These are phyloP conservation scores for Cotesia congregata DNA, from an alignment of 2,888 invertebrate genomes.

Conservation along the genomic window DNA sequence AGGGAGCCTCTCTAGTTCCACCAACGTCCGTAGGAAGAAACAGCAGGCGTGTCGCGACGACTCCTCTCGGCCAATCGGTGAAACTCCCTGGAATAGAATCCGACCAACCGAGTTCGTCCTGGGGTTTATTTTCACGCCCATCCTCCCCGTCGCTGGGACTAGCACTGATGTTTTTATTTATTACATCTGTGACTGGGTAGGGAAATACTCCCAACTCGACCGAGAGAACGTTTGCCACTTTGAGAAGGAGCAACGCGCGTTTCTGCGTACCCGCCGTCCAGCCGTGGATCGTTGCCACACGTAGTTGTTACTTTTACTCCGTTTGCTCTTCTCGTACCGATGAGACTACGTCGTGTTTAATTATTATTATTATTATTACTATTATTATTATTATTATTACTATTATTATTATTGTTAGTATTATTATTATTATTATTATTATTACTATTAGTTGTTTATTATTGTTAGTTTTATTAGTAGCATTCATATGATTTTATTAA, in stretches of 20 bases:
- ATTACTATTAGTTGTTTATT: conserved; percentile 12
- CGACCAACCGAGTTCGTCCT: conserved; percentile 46
- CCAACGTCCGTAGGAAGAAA: conserved; percentile 44
- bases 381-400: conserved; percentile 17
- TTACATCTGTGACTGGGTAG: conserved; percentile 71
- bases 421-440: conserved; percentile 44
- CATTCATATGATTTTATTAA: background rate
- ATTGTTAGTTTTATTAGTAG: conserved; percentile 8
- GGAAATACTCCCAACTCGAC: conserved; percentile 70
- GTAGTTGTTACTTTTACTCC: conserved; percentile 48
- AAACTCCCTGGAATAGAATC: conserved; percentile 9
- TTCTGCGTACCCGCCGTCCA: conserved; percentile 56
- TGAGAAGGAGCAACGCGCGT: conserved; percentile 67
- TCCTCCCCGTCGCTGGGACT: conserved; percentile 60
- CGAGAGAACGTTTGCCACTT: conserved; percentile 68
- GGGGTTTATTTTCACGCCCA: conserved; percentile 60
- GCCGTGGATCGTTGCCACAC: conserved; percentile 40
- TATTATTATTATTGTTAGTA: conserved; percentile 22
- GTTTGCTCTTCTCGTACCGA: conserved; percentile 50
- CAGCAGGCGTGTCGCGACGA: conserved; percentile 49
- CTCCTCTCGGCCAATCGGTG: conserved; percentile 57
- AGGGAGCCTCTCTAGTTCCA: conserved; percentile 41
- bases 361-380: conserved; percentile 43
- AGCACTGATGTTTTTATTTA: conserved; percentile 70
- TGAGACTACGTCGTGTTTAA: conserved; percentile 48